phyloP scores from a whole-genome alignment of 2,113 vertebrate genomes.

The Pleuronectes platessa region DNA sequence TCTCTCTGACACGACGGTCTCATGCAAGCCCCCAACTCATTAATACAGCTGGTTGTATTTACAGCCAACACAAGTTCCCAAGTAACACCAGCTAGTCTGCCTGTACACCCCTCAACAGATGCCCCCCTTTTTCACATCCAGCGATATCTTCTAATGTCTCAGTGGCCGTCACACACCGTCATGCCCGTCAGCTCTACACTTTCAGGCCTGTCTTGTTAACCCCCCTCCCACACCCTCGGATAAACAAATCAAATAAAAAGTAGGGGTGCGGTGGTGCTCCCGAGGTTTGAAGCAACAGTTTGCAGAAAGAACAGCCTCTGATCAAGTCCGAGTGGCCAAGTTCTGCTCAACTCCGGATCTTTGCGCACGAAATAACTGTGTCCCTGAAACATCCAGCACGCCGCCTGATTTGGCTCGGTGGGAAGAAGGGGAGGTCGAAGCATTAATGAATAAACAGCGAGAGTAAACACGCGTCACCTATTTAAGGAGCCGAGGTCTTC shows the following conservation, averaged over 20 bases:
- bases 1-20: not conserved
- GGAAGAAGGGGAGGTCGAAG: not conserved
- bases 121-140: not conserved
- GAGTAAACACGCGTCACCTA: constrained; percentile 51
- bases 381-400: not conserved
- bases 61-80: not conserved
- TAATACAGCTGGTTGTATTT: not conserved
- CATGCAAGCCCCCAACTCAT: not conserved
- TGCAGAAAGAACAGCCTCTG: constrained; percentile 57
- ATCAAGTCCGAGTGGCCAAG: constrained; percentile 56
- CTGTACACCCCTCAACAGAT: not conserved
- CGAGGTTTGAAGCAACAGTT: constrained; percentile 77
- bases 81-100: not conserved
- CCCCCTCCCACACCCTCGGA: not conserved
- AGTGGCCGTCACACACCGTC: constrained; percentile 44
- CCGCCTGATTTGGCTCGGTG: not conserved
- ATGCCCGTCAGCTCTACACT: constrained; percentile 64
- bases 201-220: constrained; percentile 12
- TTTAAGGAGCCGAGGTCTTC: constrained; percentile 64
- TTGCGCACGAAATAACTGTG: constrained; percentile 7
- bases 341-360: constrained; percentile 49
- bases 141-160: constrained; percentile 35
- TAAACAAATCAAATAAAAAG: constrained; percentile 22
- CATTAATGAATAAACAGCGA: constrained; percentile 15
- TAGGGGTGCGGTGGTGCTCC: constrained; percentile 60